Percentiles rank a stretch among this genome's conserved stretches.
Evolutionary conservation across 1,140 invertebrate species (phyloP).

Genomic region (Prorops nasuta): DNA sequence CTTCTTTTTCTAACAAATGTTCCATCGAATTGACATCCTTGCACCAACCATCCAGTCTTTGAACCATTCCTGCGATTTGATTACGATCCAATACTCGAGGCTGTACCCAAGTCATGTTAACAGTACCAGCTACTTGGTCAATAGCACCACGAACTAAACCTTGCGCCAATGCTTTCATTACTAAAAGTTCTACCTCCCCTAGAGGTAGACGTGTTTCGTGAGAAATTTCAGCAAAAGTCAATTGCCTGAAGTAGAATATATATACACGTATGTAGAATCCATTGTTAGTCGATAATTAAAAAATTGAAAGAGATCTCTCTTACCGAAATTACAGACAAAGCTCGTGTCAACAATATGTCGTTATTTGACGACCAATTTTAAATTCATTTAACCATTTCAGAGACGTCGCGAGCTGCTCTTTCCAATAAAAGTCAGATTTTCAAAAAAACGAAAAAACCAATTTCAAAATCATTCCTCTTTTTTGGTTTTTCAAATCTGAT

Average conservation of each 20-base stretch:
- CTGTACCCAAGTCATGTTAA: slow-evolving; percentile 82
- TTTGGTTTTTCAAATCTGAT: too few relatives aligned
- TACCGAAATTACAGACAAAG: too few relatives aligned
- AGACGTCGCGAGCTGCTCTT: too few relatives aligned
- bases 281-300: too few relatives aligned
- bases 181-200: slow-evolving; percentile 89
- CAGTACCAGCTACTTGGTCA: slow-evolving; percentile 83
- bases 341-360: too few relatives aligned
- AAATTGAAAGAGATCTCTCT: too few relatives aligned
- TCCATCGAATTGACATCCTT: slow-evolving; percentile 82
- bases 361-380: too few relatives aligned
- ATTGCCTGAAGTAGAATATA: slow-evolving; percentile 61
- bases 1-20: slow-evolving; percentile 74
- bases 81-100: slow-evolving; percentile 80
- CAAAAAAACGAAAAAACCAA: too few relatives aligned
- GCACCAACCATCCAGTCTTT: slow-evolving; percentile 77
- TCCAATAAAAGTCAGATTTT: too few relatives aligned
- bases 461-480: too few relatives aligned
- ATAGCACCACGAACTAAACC: slow-evolving; percentile 92
- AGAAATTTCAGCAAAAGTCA: slow-evolving; percentile 91
- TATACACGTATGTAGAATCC: too few relatives aligned
- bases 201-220: slow-evolving; percentile 77
- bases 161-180: slow-evolving; percentile 98
- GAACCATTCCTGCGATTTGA: slow-evolving; percentile 78
- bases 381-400: too few relatives aligned